phyloP scores from a whole-genome alignment of 2,888 invertebrate genomes.

The Drosophila greeni region DNA sequence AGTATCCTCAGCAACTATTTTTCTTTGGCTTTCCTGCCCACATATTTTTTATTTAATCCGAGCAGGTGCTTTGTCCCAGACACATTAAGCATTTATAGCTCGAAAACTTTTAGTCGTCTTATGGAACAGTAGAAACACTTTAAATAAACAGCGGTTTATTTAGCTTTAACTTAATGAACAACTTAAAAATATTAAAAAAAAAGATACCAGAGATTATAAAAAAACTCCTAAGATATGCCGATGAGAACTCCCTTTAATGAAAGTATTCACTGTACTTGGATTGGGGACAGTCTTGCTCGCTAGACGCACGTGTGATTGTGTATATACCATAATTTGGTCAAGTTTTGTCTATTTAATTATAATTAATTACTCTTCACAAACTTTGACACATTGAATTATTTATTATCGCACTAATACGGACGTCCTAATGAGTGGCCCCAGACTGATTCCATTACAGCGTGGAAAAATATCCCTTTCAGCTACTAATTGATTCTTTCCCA shows the following conservation, averaged over 20 bases:
- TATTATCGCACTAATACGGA: slow-evolving; percentile 56
- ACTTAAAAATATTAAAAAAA: too few species aligned
- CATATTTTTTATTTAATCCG: slow-evolving; percentile 4
- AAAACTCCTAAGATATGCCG: not conserved
- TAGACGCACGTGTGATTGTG: slow-evolving; percentile 4
- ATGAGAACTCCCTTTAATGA: not conserved
- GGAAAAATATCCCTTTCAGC: slow-evolving; percentile 22
- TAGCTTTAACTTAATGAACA: not conserved
- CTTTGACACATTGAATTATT: slow-evolving; percentile 74
- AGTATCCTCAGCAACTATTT: not conserved
- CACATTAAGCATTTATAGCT: slow-evolving; percentile 59
- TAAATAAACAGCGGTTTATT: not conserved
- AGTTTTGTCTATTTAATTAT: slow-evolving; percentile 54
- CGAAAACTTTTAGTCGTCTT: slow-evolving; percentile 55
- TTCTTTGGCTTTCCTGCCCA: not conserved
- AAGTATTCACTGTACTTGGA: slow-evolving; percentile 25
- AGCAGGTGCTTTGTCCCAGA: slow-evolving; percentile 51
- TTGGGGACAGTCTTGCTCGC: not conserved
- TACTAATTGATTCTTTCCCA: slow-evolving; percentile 43
- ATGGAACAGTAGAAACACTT: slow-evolving; percentile 14
- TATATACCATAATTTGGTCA: slow-evolving; percentile 9
- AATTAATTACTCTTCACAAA: slow-evolving; percentile 70
- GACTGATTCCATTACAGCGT: slow-evolving; percentile 14
- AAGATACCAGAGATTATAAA: too few species aligned
- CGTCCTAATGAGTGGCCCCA: slow-evolving; percentile 34